Conservation (phyloP, 2,113 vertebrate species). For the Epinephelus fuscoguttatus region DNA sequence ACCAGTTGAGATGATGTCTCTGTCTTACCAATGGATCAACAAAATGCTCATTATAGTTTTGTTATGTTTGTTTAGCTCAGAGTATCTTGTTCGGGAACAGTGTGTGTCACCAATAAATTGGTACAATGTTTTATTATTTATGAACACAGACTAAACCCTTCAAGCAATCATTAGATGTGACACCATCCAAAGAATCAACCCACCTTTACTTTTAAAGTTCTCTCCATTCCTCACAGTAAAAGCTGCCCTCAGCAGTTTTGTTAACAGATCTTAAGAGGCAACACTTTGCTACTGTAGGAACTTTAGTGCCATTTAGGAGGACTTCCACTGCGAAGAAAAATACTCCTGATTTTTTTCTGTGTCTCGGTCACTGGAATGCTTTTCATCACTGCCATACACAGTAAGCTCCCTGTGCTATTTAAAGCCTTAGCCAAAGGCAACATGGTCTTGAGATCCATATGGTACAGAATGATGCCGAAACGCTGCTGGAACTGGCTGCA, state of each 20-base stretch:
- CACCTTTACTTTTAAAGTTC: not conserved
- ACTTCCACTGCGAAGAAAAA: not conserved
- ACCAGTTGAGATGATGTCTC: not conserved
- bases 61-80: not conserved
- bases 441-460: slow-evolving; percentile 22
- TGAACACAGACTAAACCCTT: not conserved
- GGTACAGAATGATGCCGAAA: slow-evolving; percentile 13
- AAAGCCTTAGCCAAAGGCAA: slow-evolving; percentile 29
- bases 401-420: slow-evolving; percentile 26
- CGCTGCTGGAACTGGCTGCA: slow-evolving; percentile 27
- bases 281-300: not conserved
- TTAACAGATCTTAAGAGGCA: not conserved
- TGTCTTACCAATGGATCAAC: not conserved
- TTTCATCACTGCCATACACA: not conserved
- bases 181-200: not conserved
- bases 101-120: not conserved
- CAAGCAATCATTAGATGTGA: not conserved
- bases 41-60: not conserved
- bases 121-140: too few species aligned
- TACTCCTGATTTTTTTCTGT: not conserved
- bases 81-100: not conserved
- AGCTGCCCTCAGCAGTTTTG: not conserved
- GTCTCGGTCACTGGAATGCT: slow-evolving; percentile 31
- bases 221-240: not conserved
- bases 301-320: not conserved